Evolutionary conservation across 2,888 invertebrate species (phyloP).

Genomic region (Agrochola lychnidis): DNA sequence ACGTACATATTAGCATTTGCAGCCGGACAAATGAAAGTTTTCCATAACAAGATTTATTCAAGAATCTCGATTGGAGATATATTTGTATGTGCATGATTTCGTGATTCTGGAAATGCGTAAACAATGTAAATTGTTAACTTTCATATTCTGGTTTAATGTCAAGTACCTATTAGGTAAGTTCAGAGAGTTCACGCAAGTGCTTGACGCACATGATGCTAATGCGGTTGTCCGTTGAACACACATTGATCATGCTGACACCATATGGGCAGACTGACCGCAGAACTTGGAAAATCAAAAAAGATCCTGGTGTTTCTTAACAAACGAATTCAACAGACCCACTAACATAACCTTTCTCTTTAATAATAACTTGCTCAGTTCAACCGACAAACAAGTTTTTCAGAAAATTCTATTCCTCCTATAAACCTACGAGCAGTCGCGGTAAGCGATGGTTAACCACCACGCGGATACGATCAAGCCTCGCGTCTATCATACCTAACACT

Average conservation of each 20-base stretch:
- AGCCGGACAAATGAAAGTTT: slow-evolving; percentile 63
- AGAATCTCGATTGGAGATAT: slow-evolving; percentile 19
- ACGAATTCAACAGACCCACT: not conserved
- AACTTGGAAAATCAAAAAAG: not conserved
- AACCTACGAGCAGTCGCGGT: slow-evolving; percentile 13
- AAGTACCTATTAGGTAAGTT: slow-evolving; percentile 30
- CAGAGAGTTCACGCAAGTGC: slow-evolving; percentile 33
- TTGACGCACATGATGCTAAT: slow-evolving; percentile 25
- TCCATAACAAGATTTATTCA: slow-evolving; percentile 57
- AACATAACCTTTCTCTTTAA: slow-evolving; percentile 8
- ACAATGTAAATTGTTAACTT: slow-evolving; percentile 42
- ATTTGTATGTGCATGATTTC: slow-evolving; percentile 47
- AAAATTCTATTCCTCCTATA: slow-evolving; percentile 9
- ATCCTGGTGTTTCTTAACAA: not conserved
- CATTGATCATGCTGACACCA: slow-evolving; percentile 16
- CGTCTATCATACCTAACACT: slow-evolving; percentile 30
- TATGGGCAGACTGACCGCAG: slow-evolving; percentile 8
- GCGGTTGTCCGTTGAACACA: not conserved
- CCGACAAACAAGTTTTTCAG: slow-evolving; percentile 11
- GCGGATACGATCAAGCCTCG: slow-evolving; percentile 49
- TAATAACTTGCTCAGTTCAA: not conserved
- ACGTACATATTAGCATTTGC: slow-evolving; percentile 48
- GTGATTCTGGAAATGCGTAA: slow-evolving; percentile 30
- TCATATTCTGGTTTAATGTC: slow-evolving; percentile 39
- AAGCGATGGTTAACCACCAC: slow-evolving; percentile 57